Evolutionary conservation across 2,888 invertebrate genomes (phyloP).

Genomic region (Sesamia inferens): DNA sequence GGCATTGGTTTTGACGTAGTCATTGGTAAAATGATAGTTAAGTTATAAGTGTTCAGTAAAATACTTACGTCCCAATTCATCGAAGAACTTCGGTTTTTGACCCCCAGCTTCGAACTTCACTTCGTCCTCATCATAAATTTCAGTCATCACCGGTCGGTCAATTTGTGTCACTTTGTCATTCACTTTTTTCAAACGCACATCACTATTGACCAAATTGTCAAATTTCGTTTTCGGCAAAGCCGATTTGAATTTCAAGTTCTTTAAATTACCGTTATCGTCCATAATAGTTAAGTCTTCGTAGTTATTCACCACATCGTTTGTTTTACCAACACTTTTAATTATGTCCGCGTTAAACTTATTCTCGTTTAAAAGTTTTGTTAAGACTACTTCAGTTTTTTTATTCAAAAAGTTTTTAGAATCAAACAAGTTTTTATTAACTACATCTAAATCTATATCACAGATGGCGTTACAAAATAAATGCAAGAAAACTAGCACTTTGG

Average conservation of each 20-base stretch:
- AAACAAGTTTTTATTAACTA: constrained; percentile 72
- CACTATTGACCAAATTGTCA: constrained; percentile 62
- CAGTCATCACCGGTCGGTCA: constrained; percentile 55
- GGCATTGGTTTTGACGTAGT: not conserved
- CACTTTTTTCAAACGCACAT: constrained; percentile 58
- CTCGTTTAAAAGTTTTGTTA: constrained; percentile 74
- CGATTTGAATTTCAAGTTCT: constrained; percentile 81
- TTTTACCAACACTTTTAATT: constrained; percentile 71
- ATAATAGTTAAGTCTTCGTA: constrained; percentile 84
- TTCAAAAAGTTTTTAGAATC: constrained; percentile 74
- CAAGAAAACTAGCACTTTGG: constrained; percentile 68
- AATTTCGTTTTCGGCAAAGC: constrained; percentile 69
- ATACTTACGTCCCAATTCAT: constrained; percentile 93
- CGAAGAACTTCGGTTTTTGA: constrained; percentile 91
- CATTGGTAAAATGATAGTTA: not conserved
- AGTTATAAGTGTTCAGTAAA: not conserved
- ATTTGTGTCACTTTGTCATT: constrained; percentile 62
- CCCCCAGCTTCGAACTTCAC: constrained; percentile 56
- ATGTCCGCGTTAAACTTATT: constrained; percentile 73
- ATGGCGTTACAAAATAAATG: constrained; percentile 63
- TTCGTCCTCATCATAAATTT: constrained; percentile 49
- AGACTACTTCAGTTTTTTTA: constrained; percentile 65
- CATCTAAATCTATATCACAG: constrained; percentile 67
- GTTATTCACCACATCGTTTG: constrained; percentile 74
- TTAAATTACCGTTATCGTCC: constrained; percentile 79